These are phyloP conservation scores for Drosophila setosimentum DNA, from an alignment of 2,888 invertebrate species.

Conservation along the genomic window DNA sequence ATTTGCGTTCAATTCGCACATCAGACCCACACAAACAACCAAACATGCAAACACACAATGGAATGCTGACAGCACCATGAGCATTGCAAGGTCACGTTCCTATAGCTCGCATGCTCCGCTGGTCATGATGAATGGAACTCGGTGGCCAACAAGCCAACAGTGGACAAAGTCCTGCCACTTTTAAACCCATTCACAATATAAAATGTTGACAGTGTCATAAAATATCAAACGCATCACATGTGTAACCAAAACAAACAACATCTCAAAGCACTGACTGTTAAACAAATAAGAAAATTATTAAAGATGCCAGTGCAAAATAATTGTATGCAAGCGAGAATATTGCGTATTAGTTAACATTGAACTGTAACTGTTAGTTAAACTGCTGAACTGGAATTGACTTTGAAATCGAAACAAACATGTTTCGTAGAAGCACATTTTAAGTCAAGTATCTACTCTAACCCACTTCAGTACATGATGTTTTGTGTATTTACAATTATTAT, in stretches of 20 bases:
- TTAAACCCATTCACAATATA: conserved; percentile 48
- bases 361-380: no score
- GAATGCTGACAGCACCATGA: neutral
- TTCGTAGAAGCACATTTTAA: neutral
- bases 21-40: neutral
- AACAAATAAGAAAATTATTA: conserved; percentile 46
- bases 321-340: conserved; percentile 15
- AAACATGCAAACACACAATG: neutral
- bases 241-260: conserved; percentile 53
- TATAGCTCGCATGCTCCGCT: conserved; percentile 52
- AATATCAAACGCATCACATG: conserved; percentile 68
- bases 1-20: conserved; percentile 2
- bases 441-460: neutral
- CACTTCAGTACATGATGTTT: neutral
- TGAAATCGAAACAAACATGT: neutral
- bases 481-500: neutral
- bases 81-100: conserved; percentile 57
- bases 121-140: conserved; percentile 52
- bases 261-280: conserved; percentile 18
- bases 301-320: conserved; percentile 21
- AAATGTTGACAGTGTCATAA: conserved; percentile 79
- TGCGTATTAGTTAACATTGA: neutral
- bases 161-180: conserved; percentile 8
- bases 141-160: conserved; percentile 42
- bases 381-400: neutral